Base-by-base conservation (phyloP, 2,113 vertebrate species). In the Sturnira hondurensis region DNA sequence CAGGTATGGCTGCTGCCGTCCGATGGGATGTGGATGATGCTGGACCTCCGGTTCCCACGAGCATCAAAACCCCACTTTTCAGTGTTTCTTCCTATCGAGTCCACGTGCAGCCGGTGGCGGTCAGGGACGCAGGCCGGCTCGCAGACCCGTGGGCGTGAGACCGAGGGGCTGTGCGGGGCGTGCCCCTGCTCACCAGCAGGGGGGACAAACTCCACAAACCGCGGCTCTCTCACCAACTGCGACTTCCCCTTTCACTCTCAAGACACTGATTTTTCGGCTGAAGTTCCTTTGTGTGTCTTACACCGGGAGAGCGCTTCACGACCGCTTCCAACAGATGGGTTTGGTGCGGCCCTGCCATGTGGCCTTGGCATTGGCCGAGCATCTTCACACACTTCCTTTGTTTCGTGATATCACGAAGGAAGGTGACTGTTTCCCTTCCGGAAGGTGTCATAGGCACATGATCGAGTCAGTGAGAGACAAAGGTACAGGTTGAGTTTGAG, bases 261-360 rank as follows among this genome's bases (percentile, higher is more conserved):
- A 12, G 65, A 77, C 38, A 24, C 15, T 43, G 41, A 85, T 65
- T 93, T 93, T 65, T 89, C 58, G 86, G 83, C 38, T 86, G 73
- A 80, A 94, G 89, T 70, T 26, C 86, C 22, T n/a, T 68, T 61
- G 19, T 61, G 6, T 83, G 89, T 56, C 91, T 94, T 56, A 86
- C 5, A 36, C 4, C 36, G 54, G 54, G 33, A 94, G 86, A 86
- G 65, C 70, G 54, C 15, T 56, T 83, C 82, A 38, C 78, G 92
- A 86, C 95, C 68, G 58, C 91, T 97, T 97, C 54, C 63, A 93
- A 61, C 91, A 80, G 67, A 33, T 43, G 13, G 86, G n/a, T 96
- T 85, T 74, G 94, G 85, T 73, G 36, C 56, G 54, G 36, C 82
- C 45, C 94, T 85, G 54, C 47, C 86, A 45, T 82, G 54, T 86